phyloP scores from a whole-genome alignment of 2,113 vertebrate genomes.

The Bothrops jararaca region DNA sequence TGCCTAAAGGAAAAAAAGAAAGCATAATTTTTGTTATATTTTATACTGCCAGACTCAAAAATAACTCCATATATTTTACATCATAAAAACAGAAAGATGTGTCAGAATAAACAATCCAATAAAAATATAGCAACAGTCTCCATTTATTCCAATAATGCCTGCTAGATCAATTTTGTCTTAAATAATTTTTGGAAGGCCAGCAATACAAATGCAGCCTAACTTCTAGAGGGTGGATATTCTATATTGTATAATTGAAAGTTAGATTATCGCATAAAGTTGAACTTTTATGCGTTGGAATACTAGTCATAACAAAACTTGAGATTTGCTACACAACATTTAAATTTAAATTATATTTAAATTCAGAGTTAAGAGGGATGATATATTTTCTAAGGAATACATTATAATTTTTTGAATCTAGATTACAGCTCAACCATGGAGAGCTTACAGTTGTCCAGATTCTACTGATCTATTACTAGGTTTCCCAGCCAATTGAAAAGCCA shows the following conservation, averaged over 20 bases:
- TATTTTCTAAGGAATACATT: not conserved
- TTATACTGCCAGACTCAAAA: not conserved
- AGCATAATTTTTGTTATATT: not conserved
- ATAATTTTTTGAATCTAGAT: not conserved
- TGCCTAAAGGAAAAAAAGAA: slow-evolving; percentile 67
- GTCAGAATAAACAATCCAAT: not conserved
- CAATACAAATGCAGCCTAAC: not conserved
- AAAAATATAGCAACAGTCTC: not conserved
- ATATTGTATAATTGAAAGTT: not conserved
- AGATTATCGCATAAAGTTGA: not conserved
- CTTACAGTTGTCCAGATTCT: not conserved
- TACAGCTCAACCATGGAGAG: not conserved
- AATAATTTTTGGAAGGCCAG: not conserved
- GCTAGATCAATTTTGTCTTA: not conserved
- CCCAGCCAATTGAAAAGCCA: not conserved
- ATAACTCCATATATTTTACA: not conserved
- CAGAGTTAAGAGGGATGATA: not conserved
- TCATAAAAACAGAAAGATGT: not conserved
- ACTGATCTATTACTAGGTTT: not conserved
- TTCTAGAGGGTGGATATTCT: not conserved
- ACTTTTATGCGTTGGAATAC: not conserved
- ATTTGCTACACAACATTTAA: not conserved
- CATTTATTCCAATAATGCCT: not conserved
- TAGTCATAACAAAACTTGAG: not conserved
- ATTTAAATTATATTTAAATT: not conserved